Percentiles rank a stretch among this genome's conserved stretches.
phyloP scores from a whole-genome alignment of 2,888 invertebrate species.

The Cryptosula pallasiana region DNA sequence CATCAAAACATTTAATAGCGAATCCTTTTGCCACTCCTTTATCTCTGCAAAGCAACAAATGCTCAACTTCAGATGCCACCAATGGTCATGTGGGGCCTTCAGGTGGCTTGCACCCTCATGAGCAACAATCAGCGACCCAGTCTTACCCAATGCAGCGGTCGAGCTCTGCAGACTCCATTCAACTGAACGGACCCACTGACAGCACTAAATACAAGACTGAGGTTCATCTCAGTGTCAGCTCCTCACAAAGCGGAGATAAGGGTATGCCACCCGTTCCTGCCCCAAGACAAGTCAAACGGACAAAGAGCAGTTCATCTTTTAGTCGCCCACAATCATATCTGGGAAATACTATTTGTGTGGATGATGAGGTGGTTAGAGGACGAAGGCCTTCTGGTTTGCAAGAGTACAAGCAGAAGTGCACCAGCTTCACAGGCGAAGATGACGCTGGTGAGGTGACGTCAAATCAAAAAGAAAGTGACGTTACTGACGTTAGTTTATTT shows the following conservation, averaged over 20 bases:
- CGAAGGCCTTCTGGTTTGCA: neutral
- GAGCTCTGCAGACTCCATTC: neutral
- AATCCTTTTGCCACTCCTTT: neutral
- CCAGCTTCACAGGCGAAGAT: neutral
- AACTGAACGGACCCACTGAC: neutral
- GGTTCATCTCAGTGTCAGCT: neutral
- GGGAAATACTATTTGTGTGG: neutral
- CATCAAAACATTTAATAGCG: neutral
- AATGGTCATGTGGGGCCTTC: neutral
- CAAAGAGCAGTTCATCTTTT: neutral
- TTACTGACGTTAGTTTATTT: conserved; percentile 9
- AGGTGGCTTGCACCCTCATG: neutral
- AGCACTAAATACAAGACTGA: neutral
- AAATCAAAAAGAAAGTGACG: neutral
- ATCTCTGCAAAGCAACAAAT: neutral
- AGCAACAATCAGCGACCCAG: neutral
- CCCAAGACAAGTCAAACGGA: neutral
- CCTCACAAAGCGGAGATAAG: neutral
- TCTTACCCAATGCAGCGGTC: neutral
- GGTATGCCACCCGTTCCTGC: neutral
- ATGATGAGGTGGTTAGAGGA: neutral
- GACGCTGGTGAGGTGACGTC: neutral
- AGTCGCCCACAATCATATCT: neutral
- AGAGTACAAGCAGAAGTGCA: neutral
- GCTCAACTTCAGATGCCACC: neutral